phyloP scores from a whole-genome alignment of 2,888 invertebrate genomes.

The Melanostoma mellinum region DNA sequence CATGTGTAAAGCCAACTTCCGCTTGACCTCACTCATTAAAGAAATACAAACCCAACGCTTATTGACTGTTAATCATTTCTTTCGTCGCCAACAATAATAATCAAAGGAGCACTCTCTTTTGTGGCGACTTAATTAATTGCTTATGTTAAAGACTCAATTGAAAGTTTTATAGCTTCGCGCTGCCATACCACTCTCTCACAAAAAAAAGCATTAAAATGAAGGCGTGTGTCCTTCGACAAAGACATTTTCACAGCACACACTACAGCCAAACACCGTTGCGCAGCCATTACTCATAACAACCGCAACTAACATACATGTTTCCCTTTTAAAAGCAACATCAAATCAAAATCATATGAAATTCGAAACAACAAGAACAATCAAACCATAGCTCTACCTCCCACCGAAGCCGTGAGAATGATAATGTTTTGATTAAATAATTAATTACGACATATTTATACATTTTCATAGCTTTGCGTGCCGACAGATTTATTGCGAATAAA shows the following conservation, averaged over 20 bases:
- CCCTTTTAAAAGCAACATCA: conserved; percentile 32
- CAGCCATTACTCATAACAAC: conserved; percentile 43
- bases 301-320: conserved; percentile 43
- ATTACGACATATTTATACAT: conserved; percentile 72
- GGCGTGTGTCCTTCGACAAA: conserved; percentile 53
- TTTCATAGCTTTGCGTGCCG: conserved; percentile 67
- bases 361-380: conserved; percentile 43
- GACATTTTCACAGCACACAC: conserved; percentile 32
- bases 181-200: too few relatives aligned
- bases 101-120: conserved; percentile 20
- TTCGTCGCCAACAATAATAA: conserved; percentile 29
- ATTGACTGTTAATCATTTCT: conserved; percentile 46
- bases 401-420: conserved; percentile 51
- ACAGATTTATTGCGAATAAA: conserved; percentile 72
- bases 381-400: conserved; percentile 28
- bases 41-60: background rate
- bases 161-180: conserved; percentile 54
- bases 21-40: conserved; percentile 15
- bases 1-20: background rate
- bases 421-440: conserved; percentile 73
- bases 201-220: conserved; percentile 32
- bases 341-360: background rate
- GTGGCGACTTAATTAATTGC: conserved; percentile 34
- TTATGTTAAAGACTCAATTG: conserved; percentile 47
- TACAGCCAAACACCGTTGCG: conserved; percentile 6